These are phyloP conservation scores for Siniperca scherzeri DNA, from an alignment of 2,797 vertebrate genomes.

Conservation along the genomic window DNA sequence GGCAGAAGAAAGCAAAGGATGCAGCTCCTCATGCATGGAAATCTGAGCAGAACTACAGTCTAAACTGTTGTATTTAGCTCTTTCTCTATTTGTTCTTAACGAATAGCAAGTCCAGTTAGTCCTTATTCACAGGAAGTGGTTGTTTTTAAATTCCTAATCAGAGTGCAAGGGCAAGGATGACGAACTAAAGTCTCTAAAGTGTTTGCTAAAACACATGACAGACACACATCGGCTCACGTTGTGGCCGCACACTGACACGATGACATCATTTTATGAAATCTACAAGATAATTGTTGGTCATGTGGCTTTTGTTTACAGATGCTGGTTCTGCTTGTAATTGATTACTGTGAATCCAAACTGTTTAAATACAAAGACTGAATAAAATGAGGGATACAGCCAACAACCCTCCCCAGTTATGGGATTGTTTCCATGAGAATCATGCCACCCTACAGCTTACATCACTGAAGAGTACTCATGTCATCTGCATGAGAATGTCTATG, in stretches of 20 bases:
- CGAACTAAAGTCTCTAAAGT: background rate
- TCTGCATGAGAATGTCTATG: background rate
- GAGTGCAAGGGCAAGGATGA: background rate
- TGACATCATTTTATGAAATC: background rate
- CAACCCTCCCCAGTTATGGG: background rate
- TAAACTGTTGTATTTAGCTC: background rate
- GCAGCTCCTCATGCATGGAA: background rate
- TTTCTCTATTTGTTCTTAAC: background rate
- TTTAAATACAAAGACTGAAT: background rate
- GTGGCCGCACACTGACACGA: background rate
- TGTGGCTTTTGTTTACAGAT: background rate
- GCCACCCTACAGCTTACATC: background rate
- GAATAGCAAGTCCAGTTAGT: background rate
- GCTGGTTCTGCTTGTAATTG: background rate
- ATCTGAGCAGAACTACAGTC: background rate
- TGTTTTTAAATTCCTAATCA: background rate
- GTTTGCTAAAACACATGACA: background rate
- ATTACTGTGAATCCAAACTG: background rate
- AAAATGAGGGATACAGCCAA: too few relatives aligned
- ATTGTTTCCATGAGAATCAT: slow-evolving; percentile 5
- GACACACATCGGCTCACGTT: background rate
- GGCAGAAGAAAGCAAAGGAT: background rate
- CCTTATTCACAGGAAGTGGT: background rate
- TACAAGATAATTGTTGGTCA: background rate
- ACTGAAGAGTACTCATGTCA: background rate